Conservation (phyloP, 2,113 vertebrate genomes). For the Channa maculata region DNA sequence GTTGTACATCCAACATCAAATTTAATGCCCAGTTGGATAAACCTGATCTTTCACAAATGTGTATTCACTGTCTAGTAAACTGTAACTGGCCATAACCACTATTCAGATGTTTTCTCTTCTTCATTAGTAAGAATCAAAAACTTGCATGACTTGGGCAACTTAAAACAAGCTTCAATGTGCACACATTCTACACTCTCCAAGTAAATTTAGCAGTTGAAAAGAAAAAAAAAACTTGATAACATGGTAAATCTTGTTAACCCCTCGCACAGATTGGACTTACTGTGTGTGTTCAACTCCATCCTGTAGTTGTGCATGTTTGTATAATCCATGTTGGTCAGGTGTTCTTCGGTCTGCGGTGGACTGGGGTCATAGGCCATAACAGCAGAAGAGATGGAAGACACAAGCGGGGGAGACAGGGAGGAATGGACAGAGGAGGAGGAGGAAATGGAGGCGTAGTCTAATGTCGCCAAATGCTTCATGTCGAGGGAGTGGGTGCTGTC, state of each 20-base stretch:
- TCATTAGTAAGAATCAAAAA: background rate
- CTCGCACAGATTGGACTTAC: conserved; percentile 48
- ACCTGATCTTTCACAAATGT: conserved; percentile 2
- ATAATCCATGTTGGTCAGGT: conserved; percentile 89
- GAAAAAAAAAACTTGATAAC: background rate
- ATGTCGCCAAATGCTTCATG: conserved; percentile 92
- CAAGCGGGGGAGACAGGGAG: conserved; percentile 66
- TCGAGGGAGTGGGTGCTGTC: conserved; percentile 91
- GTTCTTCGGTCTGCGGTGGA: conserved; percentile 81
- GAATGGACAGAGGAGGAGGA: conserved; percentile 75
- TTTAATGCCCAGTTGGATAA: background rate
- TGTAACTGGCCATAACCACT: background rate
- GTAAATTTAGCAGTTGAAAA: background rate
- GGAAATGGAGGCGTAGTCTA: conserved; percentile 90
- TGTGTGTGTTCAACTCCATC: conserved; percentile 53
- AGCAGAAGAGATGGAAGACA: conserved; percentile 60
- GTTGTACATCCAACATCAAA: background rate
- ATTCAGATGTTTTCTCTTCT: background rate
- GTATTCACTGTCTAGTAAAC: background rate
- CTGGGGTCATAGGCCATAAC: conserved; percentile 88
- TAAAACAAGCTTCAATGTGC: background rate
- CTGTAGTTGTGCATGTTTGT: conserved; percentile 88
- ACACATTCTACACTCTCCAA: background rate
- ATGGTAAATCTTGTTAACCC: background rate
- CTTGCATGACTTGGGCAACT: background rate